Evolutionary conservation across 37 sponge, comb jelly and placozoan genomes (phyloP).

Genomic region (Bolinopsis microptera): DNA sequence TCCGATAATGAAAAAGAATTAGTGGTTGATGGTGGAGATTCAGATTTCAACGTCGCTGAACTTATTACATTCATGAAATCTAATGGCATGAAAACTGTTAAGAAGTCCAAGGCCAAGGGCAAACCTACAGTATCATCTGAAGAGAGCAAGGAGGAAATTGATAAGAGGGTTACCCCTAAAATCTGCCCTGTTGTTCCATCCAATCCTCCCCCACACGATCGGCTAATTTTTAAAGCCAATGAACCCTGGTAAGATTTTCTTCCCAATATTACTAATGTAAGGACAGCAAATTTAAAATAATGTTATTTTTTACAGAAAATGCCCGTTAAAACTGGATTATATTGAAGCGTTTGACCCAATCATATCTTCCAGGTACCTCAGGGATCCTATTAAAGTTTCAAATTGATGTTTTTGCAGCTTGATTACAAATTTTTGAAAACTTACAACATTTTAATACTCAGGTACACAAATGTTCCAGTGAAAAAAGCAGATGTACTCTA

Average conservation of each 20-base stretch:
- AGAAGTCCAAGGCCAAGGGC: not conserved
- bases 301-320: too few relatives aligned
- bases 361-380: not conserved
- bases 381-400: too few relatives aligned
- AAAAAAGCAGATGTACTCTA: not conserved
- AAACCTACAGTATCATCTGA: too few relatives aligned
- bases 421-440: too few relatives aligned
- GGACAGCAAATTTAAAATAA: too few relatives aligned
- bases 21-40: not conserved
- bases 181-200: not conserved
- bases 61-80: conserved; percentile 54
- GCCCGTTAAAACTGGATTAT: not conserved
- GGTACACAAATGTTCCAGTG: not conserved
- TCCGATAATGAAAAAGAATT: conserved; percentile 22
- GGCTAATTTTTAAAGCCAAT: conserved; percentile 30
- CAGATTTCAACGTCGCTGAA: not conserved
- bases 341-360: not conserved
- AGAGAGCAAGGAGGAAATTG: not conserved
- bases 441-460: too few relatives aligned
- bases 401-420: too few relatives aligned
- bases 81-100: not conserved
- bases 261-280: too few relatives aligned
- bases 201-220: conserved; percentile 24
- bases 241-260: conserved; percentile 49
- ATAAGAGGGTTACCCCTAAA: not conserved